These are phyloP conservation scores for Lathronympha strigana DNA, from an alignment of 2,888 invertebrate genomes.

Conservation along the genomic window DNA sequence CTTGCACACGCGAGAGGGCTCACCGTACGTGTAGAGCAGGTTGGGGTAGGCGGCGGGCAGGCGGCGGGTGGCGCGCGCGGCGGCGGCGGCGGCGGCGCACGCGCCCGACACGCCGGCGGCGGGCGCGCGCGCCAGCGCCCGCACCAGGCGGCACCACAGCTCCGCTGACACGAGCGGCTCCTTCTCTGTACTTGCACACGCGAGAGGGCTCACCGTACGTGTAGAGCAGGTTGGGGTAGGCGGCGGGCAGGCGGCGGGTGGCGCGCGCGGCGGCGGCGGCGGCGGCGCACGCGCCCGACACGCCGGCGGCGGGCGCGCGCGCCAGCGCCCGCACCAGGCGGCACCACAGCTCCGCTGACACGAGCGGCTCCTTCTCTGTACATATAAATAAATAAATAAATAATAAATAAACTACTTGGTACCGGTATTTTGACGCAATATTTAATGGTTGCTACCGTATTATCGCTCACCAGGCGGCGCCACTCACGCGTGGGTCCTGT, in stretches of 20 bases:
- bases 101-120: constrained; percentile 43
- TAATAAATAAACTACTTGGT: too few species aligned
- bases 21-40: constrained; percentile 60
- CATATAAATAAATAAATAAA: too few species aligned
- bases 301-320: constrained; percentile 45
- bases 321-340: constrained; percentile 53
- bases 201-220: constrained; percentile 53
- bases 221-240: constrained; percentile 62
- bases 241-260: constrained; percentile 53
- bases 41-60: constrained; percentile 63
- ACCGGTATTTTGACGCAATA: too few species aligned
- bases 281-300: constrained; percentile 41
- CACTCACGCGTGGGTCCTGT: too few species aligned
- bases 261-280: constrained; percentile 51
- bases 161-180: constrained; percentile 46
- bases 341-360: constrained; percentile 57
- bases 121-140: constrained; percentile 47
- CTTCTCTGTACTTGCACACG: too few species aligned
- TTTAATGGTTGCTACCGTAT: too few species aligned
- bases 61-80: constrained; percentile 47
- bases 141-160: constrained; percentile 60
- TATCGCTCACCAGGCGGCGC: too few species aligned
- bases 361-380: constrained; percentile 44
- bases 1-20: constrained; percentile 37
- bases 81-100: constrained; percentile 48